These are phyloP conservation scores for Cybosia mesomella DNA, from an alignment of 2,888 invertebrate species.

Conservation along the genomic window DNA sequence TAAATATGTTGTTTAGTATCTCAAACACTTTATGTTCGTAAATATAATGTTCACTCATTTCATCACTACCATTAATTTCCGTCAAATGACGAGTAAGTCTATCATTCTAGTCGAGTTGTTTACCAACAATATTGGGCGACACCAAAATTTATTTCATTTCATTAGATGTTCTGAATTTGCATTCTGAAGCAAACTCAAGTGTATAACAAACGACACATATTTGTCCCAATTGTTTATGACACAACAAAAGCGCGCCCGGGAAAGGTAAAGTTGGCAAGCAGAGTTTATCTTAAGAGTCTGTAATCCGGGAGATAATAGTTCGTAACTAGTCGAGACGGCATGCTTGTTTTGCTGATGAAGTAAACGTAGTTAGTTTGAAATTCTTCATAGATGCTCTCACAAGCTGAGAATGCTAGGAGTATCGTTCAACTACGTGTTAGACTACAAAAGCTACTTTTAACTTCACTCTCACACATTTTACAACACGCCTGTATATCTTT, in stretches of 20 bases:
- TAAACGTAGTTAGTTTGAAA: slow-evolving; percentile 70
- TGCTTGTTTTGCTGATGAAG: slow-evolving; percentile 79
- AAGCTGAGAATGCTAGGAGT: slow-evolving; percentile 61
- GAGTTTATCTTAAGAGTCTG: slow-evolving; percentile 68
- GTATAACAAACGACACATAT: slow-evolving; percentile 24
- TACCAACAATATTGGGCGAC: slow-evolving; percentile 4
- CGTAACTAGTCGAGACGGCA: slow-evolving; percentile 70
- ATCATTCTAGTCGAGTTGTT: slow-evolving; percentile 4
- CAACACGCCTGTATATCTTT: background rate
- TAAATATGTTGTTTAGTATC: background rate
- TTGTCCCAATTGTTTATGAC: slow-evolving; percentile 46
- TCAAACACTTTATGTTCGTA: background rate
- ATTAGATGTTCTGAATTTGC: background rate
- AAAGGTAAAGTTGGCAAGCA: slow-evolving; percentile 60
- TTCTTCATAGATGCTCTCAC: slow-evolving; percentile 66
- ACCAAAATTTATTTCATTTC: slow-evolving; percentile 13
- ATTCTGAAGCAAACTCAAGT: slow-evolving; percentile 21
- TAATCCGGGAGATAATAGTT: slow-evolving; percentile 80
- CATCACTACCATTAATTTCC: slow-evolving; percentile 2
- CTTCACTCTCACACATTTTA: slow-evolving; percentile 12
- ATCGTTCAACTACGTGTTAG: slow-evolving; percentile 36
- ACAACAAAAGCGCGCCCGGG: slow-evolving; percentile 50
- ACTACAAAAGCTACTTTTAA: slow-evolving; percentile 39
- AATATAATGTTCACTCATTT: slow-evolving; percentile 5
- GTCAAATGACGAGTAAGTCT: background rate